These are phyloP conservation scores for Drosophila suboccidentalis DNA, from an alignment of 2,888 invertebrate genomes.

Conservation along the genomic window DNA sequence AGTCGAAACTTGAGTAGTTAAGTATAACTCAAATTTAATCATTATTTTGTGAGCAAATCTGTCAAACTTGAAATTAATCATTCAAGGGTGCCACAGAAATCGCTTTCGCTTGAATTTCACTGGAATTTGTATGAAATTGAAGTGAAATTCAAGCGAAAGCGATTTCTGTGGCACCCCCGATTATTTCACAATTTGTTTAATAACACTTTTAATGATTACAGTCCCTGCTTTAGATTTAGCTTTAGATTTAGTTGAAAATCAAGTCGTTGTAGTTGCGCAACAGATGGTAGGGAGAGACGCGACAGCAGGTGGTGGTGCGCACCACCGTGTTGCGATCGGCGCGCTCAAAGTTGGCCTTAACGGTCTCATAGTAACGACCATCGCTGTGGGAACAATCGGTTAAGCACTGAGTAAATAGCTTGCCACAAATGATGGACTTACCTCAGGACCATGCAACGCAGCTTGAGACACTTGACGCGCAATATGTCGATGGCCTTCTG, in stretches of 20 bases:
- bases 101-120: too few relatives aligned
- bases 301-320: constrained; percentile 97
- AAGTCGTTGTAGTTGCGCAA: constrained; percentile 97
- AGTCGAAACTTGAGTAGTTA: too few relatives aligned
- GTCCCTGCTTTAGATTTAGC: too few relatives aligned
- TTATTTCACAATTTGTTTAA: too few relatives aligned
- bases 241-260: constrained; percentile 92
- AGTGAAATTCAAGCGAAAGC: too few relatives aligned
- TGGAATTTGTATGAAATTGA: too few relatives aligned
- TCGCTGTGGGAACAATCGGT: constrained; percentile 88
- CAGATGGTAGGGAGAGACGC: constrained; percentile 97
- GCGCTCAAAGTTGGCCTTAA: constrained; percentile 99
- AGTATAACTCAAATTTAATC: too few relatives aligned
- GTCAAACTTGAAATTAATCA: too few relatives aligned
- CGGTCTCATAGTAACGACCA: constrained; percentile 99
- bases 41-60: too few relatives aligned
- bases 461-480: constrained; percentile 96
- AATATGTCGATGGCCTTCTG: constrained; percentile 99
- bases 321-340: constrained; percentile 99
- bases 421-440: constrained; percentile 83
- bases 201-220: too few relatives aligned
- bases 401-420: not conserved
- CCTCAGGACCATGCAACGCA: constrained; percentile 97
- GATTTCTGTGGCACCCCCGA: too few relatives aligned
- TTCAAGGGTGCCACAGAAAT: too few relatives aligned